These are phyloP conservation scores for Drosophila simulans DNA, from an alignment of 1,140 invertebrate species.

Conservation along the genomic window DNA sequence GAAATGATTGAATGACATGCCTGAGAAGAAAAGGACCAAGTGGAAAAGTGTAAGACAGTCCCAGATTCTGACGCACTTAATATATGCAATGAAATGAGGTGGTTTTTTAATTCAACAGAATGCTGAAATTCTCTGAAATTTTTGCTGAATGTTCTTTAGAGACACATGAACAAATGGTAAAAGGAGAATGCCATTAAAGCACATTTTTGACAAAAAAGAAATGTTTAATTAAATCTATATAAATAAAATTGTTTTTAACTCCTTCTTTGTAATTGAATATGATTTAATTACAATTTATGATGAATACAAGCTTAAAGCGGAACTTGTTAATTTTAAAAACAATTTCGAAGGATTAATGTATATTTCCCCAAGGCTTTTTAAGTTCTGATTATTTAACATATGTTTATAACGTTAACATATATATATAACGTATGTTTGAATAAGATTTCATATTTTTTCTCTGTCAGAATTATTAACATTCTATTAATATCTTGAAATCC, in stretches of 20 bases:
- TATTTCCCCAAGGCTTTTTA: too few species aligned
- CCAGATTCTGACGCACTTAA: constrained; percentile 40
- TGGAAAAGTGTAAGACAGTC: not conserved
- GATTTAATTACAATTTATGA: not conserved
- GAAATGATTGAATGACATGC: constrained; percentile 77
- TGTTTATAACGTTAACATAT: too few species aligned
- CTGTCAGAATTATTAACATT: not conserved
- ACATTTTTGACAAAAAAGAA: constrained; percentile 56
- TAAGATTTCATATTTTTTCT: too few species aligned
- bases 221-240: constrained; percentile 1
- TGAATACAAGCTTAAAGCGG: too few species aligned
- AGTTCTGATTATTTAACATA: too few species aligned
- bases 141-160: not conserved
- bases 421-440: too few species aligned
- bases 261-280: not conserved
- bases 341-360: not conserved
- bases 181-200: constrained; percentile 69
- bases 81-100: constrained; percentile 56
- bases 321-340: not conserved
- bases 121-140: constrained; percentile 16
- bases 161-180: not conserved
- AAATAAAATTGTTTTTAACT: not conserved
- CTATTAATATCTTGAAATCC: too few species aligned
- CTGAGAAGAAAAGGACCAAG: not conserved
- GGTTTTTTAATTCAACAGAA: constrained; percentile 37